Evolutionary conservation across 2,797 vertebrate genomes (phyloP), one percentile per base, ranked within the genome.

Genomic region (Coregonus ussuriensis): DNA sequence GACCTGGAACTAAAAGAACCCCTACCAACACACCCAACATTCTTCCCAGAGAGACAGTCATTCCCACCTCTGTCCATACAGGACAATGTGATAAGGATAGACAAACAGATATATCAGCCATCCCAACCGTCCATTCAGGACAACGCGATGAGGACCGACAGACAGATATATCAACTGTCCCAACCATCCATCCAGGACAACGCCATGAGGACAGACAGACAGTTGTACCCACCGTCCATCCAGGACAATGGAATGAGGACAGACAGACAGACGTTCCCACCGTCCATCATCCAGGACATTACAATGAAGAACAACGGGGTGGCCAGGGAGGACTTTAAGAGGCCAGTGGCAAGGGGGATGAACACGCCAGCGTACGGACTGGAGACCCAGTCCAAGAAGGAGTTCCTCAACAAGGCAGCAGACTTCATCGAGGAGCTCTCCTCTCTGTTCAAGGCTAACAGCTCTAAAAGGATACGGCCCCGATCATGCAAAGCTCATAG

Each of bases 391-490:
- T 96, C 95, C 80, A 98, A 98, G 91, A 99, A 98, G 83, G 97
- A 99, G 87, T 98, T 99, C 89, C 95, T 98, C 70, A 97, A 98
- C 88, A 99, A 98, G 89, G 97, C 97, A 0, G 98, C 97, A 0
- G 97, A 99, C 88, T 99, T 99, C 88, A 99, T 99, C 6, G 97
- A 99, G 86, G 97, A 99, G 85, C 95, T 99, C 21, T 99, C 97
- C 0, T 98, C 98, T 1, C 95, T 99, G 72, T 99, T 99, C 87
- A 99, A 98, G 93, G 96, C 97, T 78, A 97, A 98, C 86, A 98
- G 96, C 89, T 97, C 97, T 33, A 97, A 96, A 86, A 93, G 95
- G 86, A 86, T 97, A 82, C 95, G 97, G 81, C 97, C 97, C 0
- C 94, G 94, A 79, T 35, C 95, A 0, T 95, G 95, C 92, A 99